phyloP scores from a whole-genome alignment of 2,113 vertebrate genomes.

The Myotis brandtii region DNA sequence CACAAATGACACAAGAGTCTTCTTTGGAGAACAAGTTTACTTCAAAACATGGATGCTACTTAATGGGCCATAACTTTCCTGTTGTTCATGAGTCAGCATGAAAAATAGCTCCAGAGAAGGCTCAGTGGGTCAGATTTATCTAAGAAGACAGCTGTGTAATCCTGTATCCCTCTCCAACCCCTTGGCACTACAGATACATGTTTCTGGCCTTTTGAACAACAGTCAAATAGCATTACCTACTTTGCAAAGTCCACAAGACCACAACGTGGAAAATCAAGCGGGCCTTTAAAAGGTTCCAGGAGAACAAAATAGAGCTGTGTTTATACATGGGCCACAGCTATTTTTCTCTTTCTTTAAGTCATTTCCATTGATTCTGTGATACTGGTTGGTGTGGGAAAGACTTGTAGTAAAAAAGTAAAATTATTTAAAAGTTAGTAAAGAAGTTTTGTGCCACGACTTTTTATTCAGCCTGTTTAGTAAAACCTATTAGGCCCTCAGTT shows the following conservation, averaged over 20 bases:
- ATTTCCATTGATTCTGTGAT: not conserved
- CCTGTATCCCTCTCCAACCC: conserved; percentile 52
- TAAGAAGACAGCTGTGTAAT: conserved; percentile 80
- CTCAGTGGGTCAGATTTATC: conserved; percentile 79
- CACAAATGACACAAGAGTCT: not conserved
- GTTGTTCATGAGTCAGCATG: conserved; percentile 78
- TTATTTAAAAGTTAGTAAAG: not conserved
- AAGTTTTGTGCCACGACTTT: conserved; percentile 27
- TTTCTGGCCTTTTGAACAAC: conserved; percentile 54
- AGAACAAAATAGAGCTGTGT: not conserved
- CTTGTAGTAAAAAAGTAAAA: conserved; percentile 38
- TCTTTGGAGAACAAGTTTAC: conserved; percentile 47
- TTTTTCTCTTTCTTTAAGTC: not conserved
- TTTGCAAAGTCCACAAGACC: not conserved
- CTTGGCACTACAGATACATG: conserved; percentile 47
- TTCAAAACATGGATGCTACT: conserved; percentile 62
- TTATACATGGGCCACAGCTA: not conserved
- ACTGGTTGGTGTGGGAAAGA: not conserved
- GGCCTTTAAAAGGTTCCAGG: not conserved
- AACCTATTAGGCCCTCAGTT: not conserved
- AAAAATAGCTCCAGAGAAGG: conserved; percentile 66
- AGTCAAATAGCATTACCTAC: conserved; percentile 40
- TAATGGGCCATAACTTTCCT: conserved; percentile 60
- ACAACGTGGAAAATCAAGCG: conserved; percentile 32
- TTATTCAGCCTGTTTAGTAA: conserved; percentile 8